phyloP scores from a whole-genome alignment of 1,140 invertebrate species.

The Samia ricini region DNA sequence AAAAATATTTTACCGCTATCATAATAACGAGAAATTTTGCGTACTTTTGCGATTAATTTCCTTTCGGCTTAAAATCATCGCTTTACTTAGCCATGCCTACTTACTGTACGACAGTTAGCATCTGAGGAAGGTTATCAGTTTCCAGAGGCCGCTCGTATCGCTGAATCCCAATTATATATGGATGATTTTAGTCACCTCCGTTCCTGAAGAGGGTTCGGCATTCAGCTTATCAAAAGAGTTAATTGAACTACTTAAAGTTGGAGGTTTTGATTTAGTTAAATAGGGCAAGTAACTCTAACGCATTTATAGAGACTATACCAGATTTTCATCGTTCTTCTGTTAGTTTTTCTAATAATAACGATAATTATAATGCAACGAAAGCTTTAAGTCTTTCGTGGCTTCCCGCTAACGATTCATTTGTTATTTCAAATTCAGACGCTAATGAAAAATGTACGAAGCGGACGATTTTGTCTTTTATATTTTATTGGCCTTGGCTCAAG shows the following conservation, averaged over 20 bases:
- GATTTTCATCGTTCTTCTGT: neutral
- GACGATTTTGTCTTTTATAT: constrained; percentile 1
- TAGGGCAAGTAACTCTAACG: constrained; percentile 6
- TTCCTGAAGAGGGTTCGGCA: neutral
- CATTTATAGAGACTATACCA: neutral
- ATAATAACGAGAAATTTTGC: neutral
- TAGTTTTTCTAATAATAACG: neutral
- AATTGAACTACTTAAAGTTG: neutral
- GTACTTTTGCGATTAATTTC: neutral
- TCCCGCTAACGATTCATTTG: neutral
- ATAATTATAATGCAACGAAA: neutral
- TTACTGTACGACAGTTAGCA: constrained; percentile 1
- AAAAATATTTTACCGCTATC: constrained; percentile 2
- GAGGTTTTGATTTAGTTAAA: constrained; percentile 7
- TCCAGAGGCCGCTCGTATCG: neutral
- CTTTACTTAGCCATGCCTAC: constrained; percentile 3
- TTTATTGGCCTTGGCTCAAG: too few relatives aligned
- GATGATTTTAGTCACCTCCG: neutral
- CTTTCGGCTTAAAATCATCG: neutral
- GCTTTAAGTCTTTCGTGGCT: neutral
- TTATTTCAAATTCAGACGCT: neutral
- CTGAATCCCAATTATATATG: neutral
- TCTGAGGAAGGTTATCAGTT: neutral
- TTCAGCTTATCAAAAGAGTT: neutral
- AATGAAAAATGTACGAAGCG: neutral